Evolutionary conservation across 2,888 invertebrate genomes (phyloP).

Genomic region (Nomada ruficornis): DNA sequence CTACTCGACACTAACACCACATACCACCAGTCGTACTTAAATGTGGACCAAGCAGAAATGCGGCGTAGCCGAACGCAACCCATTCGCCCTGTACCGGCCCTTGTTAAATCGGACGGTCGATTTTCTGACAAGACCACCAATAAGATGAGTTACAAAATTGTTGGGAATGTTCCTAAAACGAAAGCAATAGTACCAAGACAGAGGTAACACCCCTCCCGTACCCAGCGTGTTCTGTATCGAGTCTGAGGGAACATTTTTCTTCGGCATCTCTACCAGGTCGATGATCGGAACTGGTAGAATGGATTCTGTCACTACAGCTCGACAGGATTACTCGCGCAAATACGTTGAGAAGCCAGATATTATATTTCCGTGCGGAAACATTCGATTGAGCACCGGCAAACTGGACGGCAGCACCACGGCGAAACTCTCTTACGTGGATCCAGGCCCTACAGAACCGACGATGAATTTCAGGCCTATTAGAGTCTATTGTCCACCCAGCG

Average conservation of each 20-base stretch:
- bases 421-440: slow-evolving; percentile 76
- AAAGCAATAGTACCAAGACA: slow-evolving; percentile 77
- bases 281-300: slow-evolving; percentile 75
- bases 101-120: slow-evolving; percentile 71
- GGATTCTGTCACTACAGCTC: slow-evolving; percentile 79
- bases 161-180: slow-evolving; percentile 74
- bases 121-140: slow-evolving; percentile 78
- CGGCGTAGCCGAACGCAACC: slow-evolving; percentile 64
- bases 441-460: slow-evolving; percentile 75
- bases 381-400: slow-evolving; percentile 73
- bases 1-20: slow-evolving; percentile 77
- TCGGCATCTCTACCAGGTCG: slow-evolving; percentile 54
- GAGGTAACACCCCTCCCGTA: slow-evolving; percentile 68
- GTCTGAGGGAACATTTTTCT: background rate
- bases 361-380: slow-evolving; percentile 79
- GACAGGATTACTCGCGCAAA: slow-evolving; percentile 78
- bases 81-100: slow-evolving; percentile 71
- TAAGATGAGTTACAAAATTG: slow-evolving; percentile 76
- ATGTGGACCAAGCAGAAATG: slow-evolving; percentile 56
- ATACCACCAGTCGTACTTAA: slow-evolving; percentile 78
- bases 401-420: slow-evolving; percentile 77
- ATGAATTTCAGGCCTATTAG: slow-evolving; percentile 78
- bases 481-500: slow-evolving; percentile 76
- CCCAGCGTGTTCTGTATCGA: background rate
- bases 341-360: slow-evolving; percentile 71